Evolutionary conservation across 37 sponge, comb jelly and placozoan species (phyloP).

Genomic region (Theonella swinhoei): DNA sequence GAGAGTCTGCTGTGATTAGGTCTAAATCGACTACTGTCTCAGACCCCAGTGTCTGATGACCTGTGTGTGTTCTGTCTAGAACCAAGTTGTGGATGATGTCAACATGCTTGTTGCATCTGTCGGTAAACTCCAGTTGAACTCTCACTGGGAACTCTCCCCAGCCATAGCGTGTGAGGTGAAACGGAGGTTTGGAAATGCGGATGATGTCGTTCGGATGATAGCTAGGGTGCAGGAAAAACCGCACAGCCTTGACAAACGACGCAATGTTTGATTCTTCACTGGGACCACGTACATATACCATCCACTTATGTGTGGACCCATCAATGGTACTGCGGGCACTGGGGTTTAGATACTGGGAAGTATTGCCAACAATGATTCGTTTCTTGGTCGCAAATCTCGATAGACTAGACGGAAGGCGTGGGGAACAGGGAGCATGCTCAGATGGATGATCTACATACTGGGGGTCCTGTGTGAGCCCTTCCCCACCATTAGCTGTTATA

Average conservation of each 20-base stretch:
- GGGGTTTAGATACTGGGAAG: conserved; percentile 70
- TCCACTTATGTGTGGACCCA: conserved; percentile 92
- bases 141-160: conserved; percentile 95
- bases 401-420: neutral
- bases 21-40: conserved; percentile 75
- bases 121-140: conserved; percentile 74
- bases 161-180: conserved; percentile 80
- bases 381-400: conserved; percentile 52
- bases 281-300: conserved; percentile 81
- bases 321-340: conserved; percentile 17
- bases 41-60: conserved; percentile 85
- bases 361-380: conserved; percentile 84
- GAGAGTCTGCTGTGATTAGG: neutral
- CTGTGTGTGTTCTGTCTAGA: conserved; percentile 81
- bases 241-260: conserved; percentile 67
- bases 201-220: conserved; percentile 87
- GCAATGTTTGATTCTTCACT: conserved; percentile 60
- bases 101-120: conserved; percentile 56
- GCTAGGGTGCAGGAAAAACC: conserved; percentile 91
- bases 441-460: neutral
- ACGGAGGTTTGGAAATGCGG: conserved; percentile 63
- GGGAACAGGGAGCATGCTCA: neutral
- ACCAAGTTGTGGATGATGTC: conserved; percentile 84
- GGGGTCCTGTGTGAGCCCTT: neutral
- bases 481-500: neutral